Percentiles rank a stretch among this genome's conserved stretches.
These are phyloP conservation scores for Lithophane semibrunnea DNA, from an alignment of 2,888 invertebrate species.

Conservation along the genomic window DNA sequence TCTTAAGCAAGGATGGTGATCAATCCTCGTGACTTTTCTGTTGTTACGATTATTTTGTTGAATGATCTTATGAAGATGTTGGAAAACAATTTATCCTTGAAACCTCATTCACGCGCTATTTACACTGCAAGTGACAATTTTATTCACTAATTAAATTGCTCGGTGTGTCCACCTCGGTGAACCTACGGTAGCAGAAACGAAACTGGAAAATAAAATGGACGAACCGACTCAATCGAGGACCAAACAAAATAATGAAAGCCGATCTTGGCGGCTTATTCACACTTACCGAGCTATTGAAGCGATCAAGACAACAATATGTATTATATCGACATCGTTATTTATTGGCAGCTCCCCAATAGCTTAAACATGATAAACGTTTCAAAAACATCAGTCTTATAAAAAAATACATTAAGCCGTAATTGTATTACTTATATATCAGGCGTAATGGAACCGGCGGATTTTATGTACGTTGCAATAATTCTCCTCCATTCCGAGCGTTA, in stretches of 20 bases:
- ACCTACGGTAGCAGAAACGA: not conserved
- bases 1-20: too few relatives aligned
- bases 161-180: not conserved
- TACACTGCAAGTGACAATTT: not conserved
- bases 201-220: not conserved
- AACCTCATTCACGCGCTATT: not conserved
- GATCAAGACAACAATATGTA: not conserved
- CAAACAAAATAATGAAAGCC: not conserved
- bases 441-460: conserved; percentile 54
- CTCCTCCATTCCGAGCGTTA: conserved; percentile 24
- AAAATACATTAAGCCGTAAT: conserved; percentile 50
- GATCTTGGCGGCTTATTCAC: not conserved
- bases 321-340: not conserved
- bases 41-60: too few relatives aligned
- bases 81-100: not conserved
- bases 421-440: conserved; percentile 55
- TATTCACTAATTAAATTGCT: not conserved
- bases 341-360: conserved; percentile 16
- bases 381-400: conserved; percentile 41
- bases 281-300: conserved; percentile 8
- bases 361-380: conserved; percentile 13
- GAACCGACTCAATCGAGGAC: not conserved
- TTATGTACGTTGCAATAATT: conserved; percentile 53
- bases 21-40: too few relatives aligned
- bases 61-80: not conserved